phyloP scores from a whole-genome alignment of 2,888 invertebrate genomes.

The Drosophila emarginata region DNA sequence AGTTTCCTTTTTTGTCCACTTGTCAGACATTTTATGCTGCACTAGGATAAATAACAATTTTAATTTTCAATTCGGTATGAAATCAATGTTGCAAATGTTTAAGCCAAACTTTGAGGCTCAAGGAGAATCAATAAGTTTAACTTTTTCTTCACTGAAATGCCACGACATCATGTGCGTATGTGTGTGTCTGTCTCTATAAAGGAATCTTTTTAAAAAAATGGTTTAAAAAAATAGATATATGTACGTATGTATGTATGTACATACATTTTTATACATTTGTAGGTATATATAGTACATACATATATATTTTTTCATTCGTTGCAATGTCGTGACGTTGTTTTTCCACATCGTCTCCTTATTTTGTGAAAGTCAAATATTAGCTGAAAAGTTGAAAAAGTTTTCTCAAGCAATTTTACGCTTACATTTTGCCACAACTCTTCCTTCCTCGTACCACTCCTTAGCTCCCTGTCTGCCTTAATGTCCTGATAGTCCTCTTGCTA shows the following conservation, averaged over 20 bases:
- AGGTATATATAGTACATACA: constrained; percentile 2
- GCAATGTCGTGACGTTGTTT: constrained; percentile 63
- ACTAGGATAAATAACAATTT: constrained; percentile 67
- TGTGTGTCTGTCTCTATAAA: constrained; percentile 22
- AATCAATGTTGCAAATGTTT: constrained; percentile 30
- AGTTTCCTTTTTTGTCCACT: constrained; percentile 22
- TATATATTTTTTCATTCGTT: constrained; percentile 40
- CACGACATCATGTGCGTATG: constrained; percentile 12
- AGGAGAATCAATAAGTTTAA: constrained; percentile 39
- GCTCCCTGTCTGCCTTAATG: too few relatives aligned
- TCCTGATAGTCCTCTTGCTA: constrained; percentile 1
- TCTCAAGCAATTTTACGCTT: constrained; percentile 78
- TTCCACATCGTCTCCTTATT: constrained; percentile 75
- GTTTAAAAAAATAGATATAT: constrained; percentile 53
- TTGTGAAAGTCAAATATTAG: constrained; percentile 79
- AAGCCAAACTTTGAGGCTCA: constrained; percentile 34
- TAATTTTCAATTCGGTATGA: constrained; percentile 67
- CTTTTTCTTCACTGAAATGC: constrained; percentile 33
- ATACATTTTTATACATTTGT: too few relatives aligned
- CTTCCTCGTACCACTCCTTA: background rate
- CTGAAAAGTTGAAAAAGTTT: constrained; percentile 80
- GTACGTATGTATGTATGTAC: constrained; percentile 14
- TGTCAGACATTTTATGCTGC: constrained; percentile 60
- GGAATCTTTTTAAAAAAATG: constrained; percentile 58
- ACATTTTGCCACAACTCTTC: constrained; percentile 60